Evolutionary conservation across 92 coral and sea anemone genomes (phyloP), one percentile per base, ranked within the genome.

Genomic region (Bergia puertoricense): DNA sequence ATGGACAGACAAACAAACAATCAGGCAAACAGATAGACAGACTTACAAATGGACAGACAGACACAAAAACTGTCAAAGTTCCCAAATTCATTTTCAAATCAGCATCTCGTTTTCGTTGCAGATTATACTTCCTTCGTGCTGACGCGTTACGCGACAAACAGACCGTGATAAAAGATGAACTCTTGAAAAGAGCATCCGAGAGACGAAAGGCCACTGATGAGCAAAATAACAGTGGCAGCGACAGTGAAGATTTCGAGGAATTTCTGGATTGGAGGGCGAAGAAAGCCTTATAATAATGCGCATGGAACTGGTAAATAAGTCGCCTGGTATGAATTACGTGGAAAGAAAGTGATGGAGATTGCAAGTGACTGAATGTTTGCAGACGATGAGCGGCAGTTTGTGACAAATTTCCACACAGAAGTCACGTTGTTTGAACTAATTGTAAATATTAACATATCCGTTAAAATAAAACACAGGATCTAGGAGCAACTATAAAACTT

Each of bases 201-300:
- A 76, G 88, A 46, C 88, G 89, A 76, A 81, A 78, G 59, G 85
- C 76, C 41, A 67, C 79, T 50, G 85, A 88, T 43, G 93, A 91
- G 9, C 92, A 91, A 30, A 84, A 86, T 88, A 77, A 78, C 73
- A 92, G 91, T 76, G 87, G 85, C 81, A 91, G 96, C 37, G 98
- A 94, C 72, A 96, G 95, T 78, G 96, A 93, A 23, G 99, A 97
- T 85, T 90, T 93, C 56, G 99, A 97, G n/a, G 99, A 97, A 22
- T 90, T 97, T 62, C 89, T 97, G 44, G 98, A 97, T 82, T 97
- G 99, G 99, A 92, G 99, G 74, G 99, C 99, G 40, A 97, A 97
- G 91, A 95, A 94, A 81, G 99, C 90, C 43, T 77, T 86, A 59
- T 92, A 72, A 89, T 37, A 71, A 22, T 20, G 18, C 67, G n/a